Evolutionary conservation across 2,888 invertebrate species (phyloP).

Genomic region (Hemaris fuciformis): DNA sequence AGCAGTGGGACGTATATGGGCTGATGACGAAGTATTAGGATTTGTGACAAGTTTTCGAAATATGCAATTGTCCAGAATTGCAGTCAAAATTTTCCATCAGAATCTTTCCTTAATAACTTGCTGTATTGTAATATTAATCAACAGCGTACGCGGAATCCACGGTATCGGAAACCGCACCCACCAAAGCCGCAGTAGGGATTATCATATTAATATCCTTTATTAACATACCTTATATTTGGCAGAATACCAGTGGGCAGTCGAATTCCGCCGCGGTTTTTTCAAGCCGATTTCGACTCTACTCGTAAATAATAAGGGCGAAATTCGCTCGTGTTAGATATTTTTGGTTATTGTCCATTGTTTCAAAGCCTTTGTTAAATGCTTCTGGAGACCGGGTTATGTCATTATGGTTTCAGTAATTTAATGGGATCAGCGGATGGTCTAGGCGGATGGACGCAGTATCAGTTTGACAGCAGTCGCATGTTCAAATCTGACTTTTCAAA

Average conservation of each 20-base stretch:
- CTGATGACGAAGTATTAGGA: too few species aligned
- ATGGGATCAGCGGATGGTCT: too few species aligned
- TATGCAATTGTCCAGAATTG: too few species aligned
- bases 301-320: neutral
- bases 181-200: neutral
- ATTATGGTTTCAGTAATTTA: neutral
- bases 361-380: neutral
- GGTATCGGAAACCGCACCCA: neutral
- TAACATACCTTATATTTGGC: neutral
- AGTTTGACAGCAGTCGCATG: too few species aligned
- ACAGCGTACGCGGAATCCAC: neutral
- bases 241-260: neutral
- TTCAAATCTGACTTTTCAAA: too few species aligned
- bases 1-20: too few species aligned
- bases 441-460: too few species aligned
- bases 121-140: neutral
- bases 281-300: neutral
- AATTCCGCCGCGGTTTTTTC: neutral
- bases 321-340: neutral
- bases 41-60: too few species aligned
- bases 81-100: too few species aligned
- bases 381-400: neutral
- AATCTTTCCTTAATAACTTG: too few species aligned
- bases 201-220: conserved; percentile 3
- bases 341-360: neutral